Percentiles rank a stretch among this genome's conserved stretches.
These are phyloP conservation scores for Bombus fervidus DNA, from an alignment of 1,140 invertebrate genomes.

Conservation along the genomic window DNA sequence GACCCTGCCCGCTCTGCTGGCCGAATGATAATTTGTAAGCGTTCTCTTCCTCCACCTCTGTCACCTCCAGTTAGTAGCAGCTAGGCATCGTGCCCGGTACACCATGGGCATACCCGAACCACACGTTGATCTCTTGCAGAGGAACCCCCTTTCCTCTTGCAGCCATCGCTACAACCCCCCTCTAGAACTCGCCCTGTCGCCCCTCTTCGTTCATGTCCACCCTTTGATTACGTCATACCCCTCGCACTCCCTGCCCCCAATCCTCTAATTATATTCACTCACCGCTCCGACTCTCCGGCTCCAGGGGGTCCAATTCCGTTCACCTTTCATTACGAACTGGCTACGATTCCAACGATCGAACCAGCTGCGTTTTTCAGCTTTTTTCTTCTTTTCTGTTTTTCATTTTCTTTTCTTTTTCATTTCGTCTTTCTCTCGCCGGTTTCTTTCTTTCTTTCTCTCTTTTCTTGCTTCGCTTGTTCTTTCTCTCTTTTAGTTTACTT, in stretches of 20 bases:
- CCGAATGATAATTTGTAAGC: conserved; percentile 81
- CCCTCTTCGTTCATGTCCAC: conserved; percentile 72
- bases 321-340: conserved; percentile 82
- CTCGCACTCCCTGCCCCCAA: conserved; percentile 72
- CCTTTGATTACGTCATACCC: conserved; percentile 81
- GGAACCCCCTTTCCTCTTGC: conserved; percentile 55
- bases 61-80: conserved; percentile 22
- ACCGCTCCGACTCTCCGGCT: conserved; percentile 76
- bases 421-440: neutral
- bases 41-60: conserved; percentile 52
- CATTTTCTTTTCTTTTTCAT: neutral
- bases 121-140: conserved; percentile 43
- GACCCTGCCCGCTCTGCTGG: conserved; percentile 72
- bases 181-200: conserved; percentile 51
- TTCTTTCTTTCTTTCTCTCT: too few relatives aligned
- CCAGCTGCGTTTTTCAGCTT: conserved; percentile 71
- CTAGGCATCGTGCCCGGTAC: conserved; percentile 13
- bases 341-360: conserved; percentile 81
- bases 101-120: conserved; percentile 31
- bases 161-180: conserved; percentile 56
- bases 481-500: neutral
- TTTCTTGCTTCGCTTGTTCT: neutral
- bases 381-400: conserved; percentile 35
- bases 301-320: conserved; percentile 82
- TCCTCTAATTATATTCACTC: conserved; percentile 83